phyloP scores from a whole-genome alignment of 2,888 invertebrate species.

The Alviniconcha strummeri region DNA sequence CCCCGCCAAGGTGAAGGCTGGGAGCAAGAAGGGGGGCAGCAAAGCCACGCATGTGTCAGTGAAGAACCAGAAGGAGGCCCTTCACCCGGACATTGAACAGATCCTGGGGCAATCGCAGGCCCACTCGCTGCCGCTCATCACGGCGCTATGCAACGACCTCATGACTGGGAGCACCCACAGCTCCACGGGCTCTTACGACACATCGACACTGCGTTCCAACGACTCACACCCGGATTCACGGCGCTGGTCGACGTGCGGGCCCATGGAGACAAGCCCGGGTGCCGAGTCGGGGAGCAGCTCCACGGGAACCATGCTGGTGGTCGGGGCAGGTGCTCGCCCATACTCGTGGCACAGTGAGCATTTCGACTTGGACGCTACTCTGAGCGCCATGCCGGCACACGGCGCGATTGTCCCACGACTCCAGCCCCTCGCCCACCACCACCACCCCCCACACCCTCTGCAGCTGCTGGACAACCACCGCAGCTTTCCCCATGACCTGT shows the following conservation, averaged over 20 bases:
- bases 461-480: constrained; percentile 52
- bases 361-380: constrained; percentile 64
- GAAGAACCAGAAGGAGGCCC: constrained; percentile 49
- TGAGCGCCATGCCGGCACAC: constrained; percentile 38
- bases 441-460: neutral
- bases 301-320: constrained; percentile 51
- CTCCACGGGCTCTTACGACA: constrained; percentile 55
- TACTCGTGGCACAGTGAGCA: constrained; percentile 70
- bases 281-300: constrained; percentile 37
- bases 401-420: constrained; percentile 14
- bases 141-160: constrained; percentile 94
- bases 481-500: constrained; percentile 62
- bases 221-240: constrained; percentile 62
- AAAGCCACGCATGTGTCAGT: constrained; percentile 38
- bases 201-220: constrained; percentile 58
- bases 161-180: constrained; percentile 61
- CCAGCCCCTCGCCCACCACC: constrained; percentile 2
- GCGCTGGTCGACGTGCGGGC: constrained; percentile 62
- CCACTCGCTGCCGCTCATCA: constrained; percentile 85
- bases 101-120: constrained; percentile 62
- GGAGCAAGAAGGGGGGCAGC: constrained; percentile 7
- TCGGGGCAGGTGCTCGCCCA: constrained; percentile 49
- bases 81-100: constrained; percentile 66
- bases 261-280: constrained; percentile 46
- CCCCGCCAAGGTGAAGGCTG: constrained; percentile 17